Evolutionary conservation across 2,113 vertebrate genomes (phyloP), one percentile per base, ranked within the genome.

Genomic region (Spea multiplicata): DNA sequence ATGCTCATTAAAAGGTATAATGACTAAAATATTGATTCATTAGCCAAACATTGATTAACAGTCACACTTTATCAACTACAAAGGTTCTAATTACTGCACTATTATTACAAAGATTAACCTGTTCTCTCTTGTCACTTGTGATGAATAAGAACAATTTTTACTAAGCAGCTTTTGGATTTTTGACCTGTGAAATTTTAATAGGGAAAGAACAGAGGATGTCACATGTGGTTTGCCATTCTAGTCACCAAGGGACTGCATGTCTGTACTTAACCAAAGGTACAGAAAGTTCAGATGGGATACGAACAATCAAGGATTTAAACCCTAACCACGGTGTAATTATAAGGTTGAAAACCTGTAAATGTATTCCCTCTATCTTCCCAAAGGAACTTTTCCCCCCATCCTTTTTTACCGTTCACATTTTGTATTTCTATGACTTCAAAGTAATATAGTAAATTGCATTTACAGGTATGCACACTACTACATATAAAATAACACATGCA

Each of bases 181-280:
- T 98, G 96, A 98, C 96, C 96, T 98, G 95, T 96, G 95, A 97
- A 97, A 96, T 97, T 98, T 97, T 95, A 98, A 98, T 96, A 94
- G 91, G 93, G 88, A 94, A 90, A 92, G 87, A 92, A 94, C 92
- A 92, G 91, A 89, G 88, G 88, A 91, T 94, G 91, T 94, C 83
- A 66, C 90, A 88, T 94, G 90, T 93, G 94, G 94, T 95, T 96
- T 97, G 93, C 92, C 93, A 94, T 93, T 91, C 89, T 90, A 96
- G 94, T 95, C 94, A 93, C 89, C 84, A 89, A 91, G 93, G 93
- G 94, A 95, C 91, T 93, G 81, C 91, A 91, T 90, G 91, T 93
- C 91, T 94, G 88, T 92, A 94, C 90, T 96, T 96, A 98, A 95
- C 94, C 94, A 93, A 90, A 90, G 90, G 86, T 91, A 92, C 89